These are phyloP conservation scores for Dendroctonus ponderosae DNA, from an alignment of 1,140 invertebrate genomes.

Conservation along the genomic window DNA sequence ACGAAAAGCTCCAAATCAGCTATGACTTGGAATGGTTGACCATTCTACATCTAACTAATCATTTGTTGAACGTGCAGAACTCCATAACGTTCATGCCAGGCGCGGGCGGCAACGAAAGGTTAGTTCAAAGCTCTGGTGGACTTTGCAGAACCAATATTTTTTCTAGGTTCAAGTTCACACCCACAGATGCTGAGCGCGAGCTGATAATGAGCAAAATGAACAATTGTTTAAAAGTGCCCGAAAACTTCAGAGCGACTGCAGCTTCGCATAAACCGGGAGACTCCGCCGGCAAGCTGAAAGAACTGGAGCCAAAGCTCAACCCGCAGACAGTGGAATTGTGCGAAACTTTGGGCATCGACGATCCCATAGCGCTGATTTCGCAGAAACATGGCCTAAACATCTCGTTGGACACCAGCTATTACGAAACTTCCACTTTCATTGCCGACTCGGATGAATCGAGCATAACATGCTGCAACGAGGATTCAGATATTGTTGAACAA, in stretches of 20 bases:
- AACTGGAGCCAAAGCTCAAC: slow-evolving; percentile 63
- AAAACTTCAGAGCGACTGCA: slow-evolving; percentile 76
- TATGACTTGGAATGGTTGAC: slow-evolving; percentile 95
- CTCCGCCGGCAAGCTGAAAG: slow-evolving; percentile 44
- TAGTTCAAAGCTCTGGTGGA: slow-evolving; percentile 21
- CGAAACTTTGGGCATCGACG: slow-evolving; percentile 72
- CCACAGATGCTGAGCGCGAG: slow-evolving; percentile 72
- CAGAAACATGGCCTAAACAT: slow-evolving; percentile 40
- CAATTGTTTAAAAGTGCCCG: slow-evolving; percentile 66
- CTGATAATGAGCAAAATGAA: slow-evolving; percentile 65
- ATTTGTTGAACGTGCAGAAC: slow-evolving; percentile 75
- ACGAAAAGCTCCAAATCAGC: slow-evolving; percentile 61
- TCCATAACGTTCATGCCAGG: slow-evolving; percentile 77
- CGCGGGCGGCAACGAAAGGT: slow-evolving; percentile 66
- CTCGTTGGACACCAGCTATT: slow-evolving; percentile 28
- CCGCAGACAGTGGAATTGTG: slow-evolving; percentile 82
- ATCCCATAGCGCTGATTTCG: slow-evolving; percentile 63
- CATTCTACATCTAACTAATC: slow-evolving; percentile 84
- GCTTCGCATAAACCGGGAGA: slow-evolving; percentile 60
- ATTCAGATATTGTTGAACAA: slow-evolving; percentile 9
- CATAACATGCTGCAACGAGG: slow-evolving; percentile 9
- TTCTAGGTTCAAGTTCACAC: slow-evolving; percentile 71
- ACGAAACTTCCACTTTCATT: slow-evolving; percentile 32
- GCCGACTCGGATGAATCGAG: slow-evolving; percentile 22
- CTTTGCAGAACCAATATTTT: slow-evolving; percentile 30